Conservation (phyloP, 2,797 vertebrate species). For the Rhyacichthys aspro region DNA sequence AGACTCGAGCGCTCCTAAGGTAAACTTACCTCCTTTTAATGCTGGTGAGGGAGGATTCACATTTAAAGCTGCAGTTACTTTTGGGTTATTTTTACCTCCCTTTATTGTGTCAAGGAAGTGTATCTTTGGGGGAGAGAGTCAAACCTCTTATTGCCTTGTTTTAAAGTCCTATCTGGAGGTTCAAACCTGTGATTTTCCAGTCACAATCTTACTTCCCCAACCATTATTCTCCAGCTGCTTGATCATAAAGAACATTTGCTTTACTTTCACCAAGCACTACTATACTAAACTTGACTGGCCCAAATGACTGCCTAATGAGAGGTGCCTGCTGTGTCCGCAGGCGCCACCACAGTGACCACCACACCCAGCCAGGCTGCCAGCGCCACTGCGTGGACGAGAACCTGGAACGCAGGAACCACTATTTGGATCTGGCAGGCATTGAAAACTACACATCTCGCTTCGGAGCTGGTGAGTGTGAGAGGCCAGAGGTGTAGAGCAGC, state of each 20-base stretch:
- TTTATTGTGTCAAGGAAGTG: conserved; percentile 14
- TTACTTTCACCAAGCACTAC: conserved; percentile 54
- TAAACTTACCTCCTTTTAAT: conserved; percentile 56
- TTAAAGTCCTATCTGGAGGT: conserved; percentile 20
- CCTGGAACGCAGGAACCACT: conserved; percentile 99
- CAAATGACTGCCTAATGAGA: conserved; percentile 65
- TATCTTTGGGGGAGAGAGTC: conserved; percentile 6
- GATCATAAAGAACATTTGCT: conserved; percentile 62
- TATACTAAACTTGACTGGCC: conserved; percentile 46
- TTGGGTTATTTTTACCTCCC: conserved; percentile 32
- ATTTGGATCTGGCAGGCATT: conserved; percentile 97
- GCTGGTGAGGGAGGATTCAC: conserved; percentile 25
- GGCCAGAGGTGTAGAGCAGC: conserved; percentile 38
- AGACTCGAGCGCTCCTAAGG: conserved; percentile 89
- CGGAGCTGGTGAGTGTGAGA: conserved; percentile 86
- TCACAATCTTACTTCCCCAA: conserved; percentile 51
- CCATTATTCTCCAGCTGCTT: conserved; percentile 36
- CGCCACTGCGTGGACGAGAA: conserved; percentile 97
- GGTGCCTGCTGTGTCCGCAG: conserved; percentile 76
- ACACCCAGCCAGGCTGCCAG: conserved; percentile 87
- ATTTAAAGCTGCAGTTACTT: conserved; percentile 19
- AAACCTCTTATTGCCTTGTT: conserved; percentile 7
- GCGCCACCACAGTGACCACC: conserved; percentile 84
- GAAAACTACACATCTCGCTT: conserved; percentile 99
- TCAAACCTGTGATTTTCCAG: conserved; percentile 52